These are phyloP conservation scores for Crotalus viridis DNA, from an alignment of 2,113 vertebrate species.

Conservation along the genomic window DNA sequence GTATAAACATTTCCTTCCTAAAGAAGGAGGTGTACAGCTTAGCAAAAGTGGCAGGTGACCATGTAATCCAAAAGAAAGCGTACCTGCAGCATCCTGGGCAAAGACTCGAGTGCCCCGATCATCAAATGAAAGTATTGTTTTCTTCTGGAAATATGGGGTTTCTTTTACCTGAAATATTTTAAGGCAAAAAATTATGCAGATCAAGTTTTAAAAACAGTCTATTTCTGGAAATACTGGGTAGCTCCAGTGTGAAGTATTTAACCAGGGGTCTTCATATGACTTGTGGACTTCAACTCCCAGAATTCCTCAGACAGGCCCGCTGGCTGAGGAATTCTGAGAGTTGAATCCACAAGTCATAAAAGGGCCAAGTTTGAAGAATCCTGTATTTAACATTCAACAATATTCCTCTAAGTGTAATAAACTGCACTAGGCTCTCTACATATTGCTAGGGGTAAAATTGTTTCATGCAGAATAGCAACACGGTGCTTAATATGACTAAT, in stretches of 20 bases:
- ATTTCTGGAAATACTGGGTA: not conserved
- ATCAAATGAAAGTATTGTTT: constrained; percentile 84
- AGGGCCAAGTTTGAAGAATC: no score
- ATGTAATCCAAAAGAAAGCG: not conserved
- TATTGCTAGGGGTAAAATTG: not conserved
- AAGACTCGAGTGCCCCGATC: constrained; percentile 81
- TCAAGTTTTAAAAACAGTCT: not conserved
- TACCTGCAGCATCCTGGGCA: constrained; percentile 81
- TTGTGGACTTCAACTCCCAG: no score
- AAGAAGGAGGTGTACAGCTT: not conserved
- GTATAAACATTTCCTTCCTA: not conserved
- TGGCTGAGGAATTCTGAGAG: no score
- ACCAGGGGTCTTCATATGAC: no score
- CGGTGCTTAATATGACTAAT: not conserved
- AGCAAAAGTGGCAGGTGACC: not conserved
- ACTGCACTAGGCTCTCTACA: not conserved
- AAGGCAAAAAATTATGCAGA: not conserved
- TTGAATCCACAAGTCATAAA: no score
- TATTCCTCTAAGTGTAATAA: not conserved
- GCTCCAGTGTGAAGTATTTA: not conserved
- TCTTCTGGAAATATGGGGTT: constrained; percentile 92
- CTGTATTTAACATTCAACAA: not conserved
- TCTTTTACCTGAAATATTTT: constrained; percentile 80
- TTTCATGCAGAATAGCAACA: not conserved
- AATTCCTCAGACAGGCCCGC: no score